A percentile compares a stretch with the other conserved stretches of the same genome.
Evolutionary conservation across 2,888 invertebrate species (phyloP).

Genomic region (Lysandra bellargus): DNA sequence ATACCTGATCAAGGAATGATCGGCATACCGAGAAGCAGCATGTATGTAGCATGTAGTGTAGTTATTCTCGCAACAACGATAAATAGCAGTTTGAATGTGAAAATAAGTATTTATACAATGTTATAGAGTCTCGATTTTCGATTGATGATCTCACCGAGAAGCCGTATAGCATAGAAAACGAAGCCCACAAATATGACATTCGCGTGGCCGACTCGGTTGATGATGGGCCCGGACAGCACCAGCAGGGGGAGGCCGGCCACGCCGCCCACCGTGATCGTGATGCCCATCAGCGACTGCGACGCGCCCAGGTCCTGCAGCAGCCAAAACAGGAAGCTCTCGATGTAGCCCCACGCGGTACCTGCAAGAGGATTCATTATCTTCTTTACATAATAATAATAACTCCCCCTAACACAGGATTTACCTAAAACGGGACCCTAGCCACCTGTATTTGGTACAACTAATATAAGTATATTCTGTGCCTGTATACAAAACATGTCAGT

Average conservation of each 20-base stretch:
- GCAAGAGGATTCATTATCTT: conserved; percentile 42
- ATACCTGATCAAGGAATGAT: background rate
- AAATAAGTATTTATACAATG: too few relatives aligned
- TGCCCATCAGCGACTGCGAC: conserved; percentile 87
- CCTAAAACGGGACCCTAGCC: too few relatives aligned
- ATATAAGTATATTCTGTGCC: too few relatives aligned
- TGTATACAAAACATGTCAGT: too few relatives aligned
- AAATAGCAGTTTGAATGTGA: too few relatives aligned
- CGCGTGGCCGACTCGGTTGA: conserved; percentile 86
- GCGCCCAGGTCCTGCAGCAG: conserved; percentile 88
- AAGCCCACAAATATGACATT: conserved; percentile 89
- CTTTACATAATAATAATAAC: too few relatives aligned
- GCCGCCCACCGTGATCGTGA: conserved; percentile 89
- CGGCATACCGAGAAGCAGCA: background rate
- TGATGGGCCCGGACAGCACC: conserved; percentile 88
- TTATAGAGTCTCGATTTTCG: too few relatives aligned
- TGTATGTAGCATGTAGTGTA: background rate
- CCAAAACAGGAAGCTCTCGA: conserved; percentile 91
- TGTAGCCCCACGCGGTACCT: conserved; percentile 92
- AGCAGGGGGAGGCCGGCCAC: conserved; percentile 87
- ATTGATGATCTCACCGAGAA: conserved; percentile 77
- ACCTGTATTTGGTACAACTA: too few relatives aligned
- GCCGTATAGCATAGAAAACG: conserved; percentile 86
- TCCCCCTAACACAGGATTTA: too few relatives aligned
- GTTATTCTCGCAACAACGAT: too few relatives aligned